A percentile compares a stretch with the other conserved stretches of the same genome.
These are phyloP conservation scores for Eudasyphora cyanicolor DNA, from an alignment of 2,888 invertebrate species.

Conservation along the genomic window DNA sequence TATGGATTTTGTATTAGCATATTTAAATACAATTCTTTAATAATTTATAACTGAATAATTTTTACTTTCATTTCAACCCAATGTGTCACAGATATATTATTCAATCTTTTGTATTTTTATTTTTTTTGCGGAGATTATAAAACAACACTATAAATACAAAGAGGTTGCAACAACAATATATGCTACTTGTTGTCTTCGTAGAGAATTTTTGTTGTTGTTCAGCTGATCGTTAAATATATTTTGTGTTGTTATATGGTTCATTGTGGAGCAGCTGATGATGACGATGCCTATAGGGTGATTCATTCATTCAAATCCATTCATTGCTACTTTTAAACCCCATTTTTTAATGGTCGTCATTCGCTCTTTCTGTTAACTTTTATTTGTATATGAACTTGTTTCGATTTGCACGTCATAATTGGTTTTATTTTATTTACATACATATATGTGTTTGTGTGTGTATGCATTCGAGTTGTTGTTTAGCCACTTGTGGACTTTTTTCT, in stretches of 20 bases:
- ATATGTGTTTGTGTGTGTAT: too few relatives aligned
- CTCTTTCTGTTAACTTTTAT: not conserved
- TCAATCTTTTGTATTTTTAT: constrained; percentile 12
- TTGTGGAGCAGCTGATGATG: not conserved
- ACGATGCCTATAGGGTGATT: constrained; percentile 44
- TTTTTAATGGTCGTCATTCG: not conserved
- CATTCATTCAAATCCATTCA: constrained; percentile 53
- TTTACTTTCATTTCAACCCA: too few relatives aligned
- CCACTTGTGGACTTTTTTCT: not conserved
- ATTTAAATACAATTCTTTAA: too few relatives aligned
- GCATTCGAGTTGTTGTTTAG: not conserved
- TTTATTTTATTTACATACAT: not conserved
- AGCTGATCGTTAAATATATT: too few relatives aligned
- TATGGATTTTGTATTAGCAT: too few relatives aligned
- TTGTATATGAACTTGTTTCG: constrained; percentile 19
- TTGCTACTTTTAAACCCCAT: constrained; percentile 25
- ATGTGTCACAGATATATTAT: too few relatives aligned
- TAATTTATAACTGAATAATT: too few relatives aligned
- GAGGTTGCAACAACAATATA: too few relatives aligned
- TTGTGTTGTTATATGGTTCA: too few relatives aligned
- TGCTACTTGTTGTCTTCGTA: not conserved
- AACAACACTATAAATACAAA: too few relatives aligned
- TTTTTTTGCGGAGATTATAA: constrained; percentile 4
- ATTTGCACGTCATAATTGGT: constrained; percentile 12
- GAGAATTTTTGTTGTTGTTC: not conserved